These are phyloP conservation scores for Ceuthmochares aereus DNA, from an alignment of 2,113 vertebrate species.

Conservation along the genomic window DNA sequence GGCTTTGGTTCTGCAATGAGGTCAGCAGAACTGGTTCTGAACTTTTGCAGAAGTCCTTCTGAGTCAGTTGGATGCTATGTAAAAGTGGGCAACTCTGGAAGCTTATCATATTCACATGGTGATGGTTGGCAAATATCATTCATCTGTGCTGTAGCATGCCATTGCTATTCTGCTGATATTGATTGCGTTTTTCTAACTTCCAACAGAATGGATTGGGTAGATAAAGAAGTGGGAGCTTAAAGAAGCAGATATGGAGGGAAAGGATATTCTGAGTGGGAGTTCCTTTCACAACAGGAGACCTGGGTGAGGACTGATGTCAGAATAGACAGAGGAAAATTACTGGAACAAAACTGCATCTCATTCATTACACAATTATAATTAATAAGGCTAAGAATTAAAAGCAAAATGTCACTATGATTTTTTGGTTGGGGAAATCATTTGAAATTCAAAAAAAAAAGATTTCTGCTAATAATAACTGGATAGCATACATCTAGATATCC, in stretches of 20 bases:
- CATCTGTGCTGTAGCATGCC: neutral
- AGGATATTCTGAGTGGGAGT: neutral
- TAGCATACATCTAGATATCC: neutral
- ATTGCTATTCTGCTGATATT: neutral
- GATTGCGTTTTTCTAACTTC: neutral
- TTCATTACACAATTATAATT: neutral
- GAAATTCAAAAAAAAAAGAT: neutral
- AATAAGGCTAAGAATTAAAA: neutral
- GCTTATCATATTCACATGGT: neutral
- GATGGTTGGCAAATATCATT: neutral
- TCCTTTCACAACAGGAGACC: neutral
- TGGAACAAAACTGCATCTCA: neutral
- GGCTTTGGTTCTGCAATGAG: neutral
- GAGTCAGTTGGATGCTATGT: fast-evolving
- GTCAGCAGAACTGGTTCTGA: neutral
- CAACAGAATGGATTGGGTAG: neutral
- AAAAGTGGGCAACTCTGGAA: neutral
- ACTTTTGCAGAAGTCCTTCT: neutral
- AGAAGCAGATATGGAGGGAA: neutral
- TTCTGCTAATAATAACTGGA: neutral
- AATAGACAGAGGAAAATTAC: neutral
- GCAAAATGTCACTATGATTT: neutral
- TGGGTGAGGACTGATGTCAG: neutral
- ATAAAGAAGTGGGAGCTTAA: neutral
- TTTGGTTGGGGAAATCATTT: neutral